Evolutionary conservation across 2,797 vertebrate species (phyloP).

Genomic region (Xenentodon cancila): DNA sequence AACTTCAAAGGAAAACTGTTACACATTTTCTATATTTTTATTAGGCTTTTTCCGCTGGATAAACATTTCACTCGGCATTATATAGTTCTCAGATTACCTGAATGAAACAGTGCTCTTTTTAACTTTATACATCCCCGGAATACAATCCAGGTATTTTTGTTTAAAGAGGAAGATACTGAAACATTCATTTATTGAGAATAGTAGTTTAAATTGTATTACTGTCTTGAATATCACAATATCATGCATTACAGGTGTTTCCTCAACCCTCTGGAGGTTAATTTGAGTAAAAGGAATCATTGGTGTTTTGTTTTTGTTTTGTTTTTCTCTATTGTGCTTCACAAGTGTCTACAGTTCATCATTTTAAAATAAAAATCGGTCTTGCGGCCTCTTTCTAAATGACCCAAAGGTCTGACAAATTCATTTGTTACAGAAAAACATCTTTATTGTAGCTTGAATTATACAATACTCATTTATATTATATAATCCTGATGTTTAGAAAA

Average conservation of each 20-base stretch:
- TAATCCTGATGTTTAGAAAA: too few relatives aligned
- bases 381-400: too few relatives aligned
- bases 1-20: slow-evolving; percentile 52
- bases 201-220: slow-evolving; percentile 1
- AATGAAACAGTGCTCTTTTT: slow-evolving; percentile 21
- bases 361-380: slow-evolving; percentile 36
- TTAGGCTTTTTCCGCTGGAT: slow-evolving; percentile 15
- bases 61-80: slow-evolving; percentile 18
- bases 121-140: slow-evolving; percentile 8
- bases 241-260: slow-evolving; percentile 9
- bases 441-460: background rate
- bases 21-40: slow-evolving; percentile 25
- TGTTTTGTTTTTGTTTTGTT: slow-evolving; percentile 4
- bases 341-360: slow-evolving; percentile 45
- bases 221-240: slow-evolving; percentile 7
- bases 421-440: slow-evolving; percentile 50
- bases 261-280: slow-evolving; percentile 8
- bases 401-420: too few relatives aligned
- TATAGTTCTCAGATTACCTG: slow-evolving; percentile 6
- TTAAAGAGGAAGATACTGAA: too few relatives aligned
- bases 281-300: background rate
- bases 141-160: slow-evolving; percentile 1
- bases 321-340: slow-evolving; percentile 41
- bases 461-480: background rate
- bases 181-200: slow-evolving; percentile 2